Evolutionary conservation across 2,797 vertebrate genomes (phyloP).

Genomic region (Furcifer pardalis): DNA sequence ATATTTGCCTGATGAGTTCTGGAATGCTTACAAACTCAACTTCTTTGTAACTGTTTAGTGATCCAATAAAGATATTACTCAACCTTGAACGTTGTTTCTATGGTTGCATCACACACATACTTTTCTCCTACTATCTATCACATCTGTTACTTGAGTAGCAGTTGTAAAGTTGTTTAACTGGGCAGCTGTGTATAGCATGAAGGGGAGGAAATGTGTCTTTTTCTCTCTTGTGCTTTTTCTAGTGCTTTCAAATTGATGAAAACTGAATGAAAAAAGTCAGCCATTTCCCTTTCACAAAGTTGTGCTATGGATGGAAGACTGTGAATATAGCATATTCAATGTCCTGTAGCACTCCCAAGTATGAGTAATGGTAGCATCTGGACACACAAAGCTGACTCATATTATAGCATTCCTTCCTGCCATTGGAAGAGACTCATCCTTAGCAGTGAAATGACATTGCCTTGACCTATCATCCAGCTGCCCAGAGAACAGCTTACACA

Average conservation of each 20-base stretch:
- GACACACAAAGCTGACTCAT: constrained; percentile 74
- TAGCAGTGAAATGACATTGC: constrained; percentile 74
- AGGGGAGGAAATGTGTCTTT: no score
- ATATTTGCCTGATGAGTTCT: no score
- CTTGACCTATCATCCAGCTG: constrained; percentile 81
- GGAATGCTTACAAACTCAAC: no score
- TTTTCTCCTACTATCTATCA: neutral
- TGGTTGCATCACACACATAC: neutral
- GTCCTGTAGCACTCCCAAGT: constrained; percentile 59
- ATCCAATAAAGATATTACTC: no score
- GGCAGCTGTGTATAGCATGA: neutral
- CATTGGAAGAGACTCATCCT: constrained; percentile 69
- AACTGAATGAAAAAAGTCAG: constrained; percentile 43
- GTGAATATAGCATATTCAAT: constrained; percentile 55
- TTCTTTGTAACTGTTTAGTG: no score
- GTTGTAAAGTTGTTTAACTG: neutral
- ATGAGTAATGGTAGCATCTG: constrained; percentile 78
- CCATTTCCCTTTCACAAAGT: constrained; percentile 41
- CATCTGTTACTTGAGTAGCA: neutral
- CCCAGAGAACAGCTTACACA: constrained; percentile 73
- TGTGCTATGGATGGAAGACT: constrained; percentile 45
- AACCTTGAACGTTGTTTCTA: no score
- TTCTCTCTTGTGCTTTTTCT: constrained; percentile 12
- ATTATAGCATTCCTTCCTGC: constrained; percentile 69
- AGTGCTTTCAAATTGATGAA: constrained; percentile 23